Evolutionary conservation across 2,113 vertebrate species (phyloP).

Genomic region (Cyphomyrus plagiostoma): DNA sequence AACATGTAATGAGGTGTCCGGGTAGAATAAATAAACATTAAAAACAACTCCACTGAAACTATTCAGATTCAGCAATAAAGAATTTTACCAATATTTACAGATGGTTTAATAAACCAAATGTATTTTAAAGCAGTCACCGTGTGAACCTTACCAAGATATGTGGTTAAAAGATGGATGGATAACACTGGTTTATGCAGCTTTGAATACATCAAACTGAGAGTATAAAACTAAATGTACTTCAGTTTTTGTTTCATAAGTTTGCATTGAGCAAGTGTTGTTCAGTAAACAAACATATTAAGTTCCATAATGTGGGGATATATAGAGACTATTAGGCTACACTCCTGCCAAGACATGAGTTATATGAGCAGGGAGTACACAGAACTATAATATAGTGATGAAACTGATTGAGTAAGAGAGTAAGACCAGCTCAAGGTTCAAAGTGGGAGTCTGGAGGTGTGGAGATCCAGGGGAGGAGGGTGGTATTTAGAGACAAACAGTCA

Average conservation of each 20-base stretch:
- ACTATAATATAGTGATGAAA: neutral
- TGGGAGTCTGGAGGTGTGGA: neutral
- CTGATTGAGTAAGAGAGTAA: slow-evolving; percentile 20
- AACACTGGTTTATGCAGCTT: neutral
- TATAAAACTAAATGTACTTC: neutral
- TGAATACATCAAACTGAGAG: neutral
- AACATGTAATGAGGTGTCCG: neutral
- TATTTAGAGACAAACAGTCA: neutral
- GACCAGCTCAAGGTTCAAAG: slow-evolving; percentile 3
- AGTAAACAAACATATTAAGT: neutral
- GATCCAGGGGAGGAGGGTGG: neutral
- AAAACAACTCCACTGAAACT: neutral
- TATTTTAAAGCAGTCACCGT: neutral
- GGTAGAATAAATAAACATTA: neutral
- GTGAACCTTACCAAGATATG: neutral
- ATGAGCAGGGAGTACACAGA: neutral
- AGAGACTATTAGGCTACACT: neutral
- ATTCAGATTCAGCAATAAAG: neutral
- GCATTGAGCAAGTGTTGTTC: neutral
- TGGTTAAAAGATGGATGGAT: neutral
- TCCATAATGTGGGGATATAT: neutral
- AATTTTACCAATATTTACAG: neutral
- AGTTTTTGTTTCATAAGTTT: neutral
- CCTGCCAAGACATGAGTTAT: neutral
- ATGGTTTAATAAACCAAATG: neutral